Evolutionary conservation across 2,113 vertebrate species (phyloP), one percentile per base, ranked within the genome.

Genomic region (Lepus timidus): DNA sequence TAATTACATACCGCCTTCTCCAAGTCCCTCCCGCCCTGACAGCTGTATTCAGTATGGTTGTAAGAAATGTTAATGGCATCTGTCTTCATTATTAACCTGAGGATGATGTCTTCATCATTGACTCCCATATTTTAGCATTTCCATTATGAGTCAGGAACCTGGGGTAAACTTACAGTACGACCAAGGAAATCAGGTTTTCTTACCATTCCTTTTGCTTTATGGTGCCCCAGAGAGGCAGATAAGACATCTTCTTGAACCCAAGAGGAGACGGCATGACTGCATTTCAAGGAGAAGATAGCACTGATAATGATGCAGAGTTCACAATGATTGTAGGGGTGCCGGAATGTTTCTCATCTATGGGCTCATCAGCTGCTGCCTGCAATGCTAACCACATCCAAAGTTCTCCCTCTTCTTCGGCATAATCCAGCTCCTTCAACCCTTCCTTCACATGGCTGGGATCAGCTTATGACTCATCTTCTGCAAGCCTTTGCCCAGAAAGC

Each of bases 1-100:
- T 97, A 96, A 97, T 97, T 96, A 91, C 19, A 83, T 70, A 55
- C 87, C 17, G 11, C 88, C 95, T 91, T 94, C 92, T 84, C 70
- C 51, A 78, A 92, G 51, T 74, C 55, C 88, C 65, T 92, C 85
- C 80, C 79, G 82, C 65, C 90, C 88, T 94, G 55, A 85, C 85
- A 94, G 78, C 95, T 83, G 27, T 78, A 67, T 93, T 71, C 85
- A 75, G 73, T 55, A 49, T 31, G 51, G 73, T 52, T 74, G 4
- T 71, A 75, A 81, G 93, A 92, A 92, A 90, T 67, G 58, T 75
- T 58, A 36, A 61, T 2, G 5, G 64, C 39, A 44, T 70, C 65
- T 0, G 6, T 85, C 93, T 86, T 93, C 90, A 88, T 75, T 68
- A 87, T 79, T 64, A 90, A 65, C 81, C 76, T 74, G 65, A 90